These are phyloP conservation scores for Campoplex capitator DNA, from an alignment of 2,888 invertebrate species.

Conservation along the genomic window DNA sequence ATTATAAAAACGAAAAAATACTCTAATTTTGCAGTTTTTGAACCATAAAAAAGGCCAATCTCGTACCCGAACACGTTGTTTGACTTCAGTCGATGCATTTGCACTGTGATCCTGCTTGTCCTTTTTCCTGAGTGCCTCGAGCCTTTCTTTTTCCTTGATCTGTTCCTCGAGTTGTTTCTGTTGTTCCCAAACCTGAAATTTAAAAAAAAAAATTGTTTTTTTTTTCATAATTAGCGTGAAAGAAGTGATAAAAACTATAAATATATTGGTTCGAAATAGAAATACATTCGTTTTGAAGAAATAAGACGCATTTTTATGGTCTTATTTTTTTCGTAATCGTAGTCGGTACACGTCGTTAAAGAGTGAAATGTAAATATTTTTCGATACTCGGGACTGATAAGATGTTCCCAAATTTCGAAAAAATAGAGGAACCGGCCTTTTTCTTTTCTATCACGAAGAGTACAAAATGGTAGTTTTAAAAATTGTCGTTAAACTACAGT, in stretches of 20 bases:
- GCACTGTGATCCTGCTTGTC: conserved; percentile 98
- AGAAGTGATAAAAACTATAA: background rate
- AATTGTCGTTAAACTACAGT: conserved; percentile 27
- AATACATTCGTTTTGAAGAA: background rate
- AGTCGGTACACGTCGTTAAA: background rate
- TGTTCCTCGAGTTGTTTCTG: conserved; percentile 94
- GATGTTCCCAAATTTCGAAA: background rate
- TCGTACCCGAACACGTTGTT: conserved; percentile 95
- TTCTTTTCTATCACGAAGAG: background rate
- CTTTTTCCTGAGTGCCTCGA: conserved; percentile 95
- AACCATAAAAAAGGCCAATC: background rate
- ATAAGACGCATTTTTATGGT: background rate
- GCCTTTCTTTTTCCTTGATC: conserved; percentile 91
- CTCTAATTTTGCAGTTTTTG: no score
- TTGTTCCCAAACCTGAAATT: conserved; percentile 93
- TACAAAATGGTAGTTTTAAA: conserved; percentile 20
- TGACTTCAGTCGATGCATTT: conserved; percentile 98
- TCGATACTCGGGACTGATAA: background rate
- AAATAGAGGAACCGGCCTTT: background rate
- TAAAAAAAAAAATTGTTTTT: background rate
- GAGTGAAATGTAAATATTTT: background rate
- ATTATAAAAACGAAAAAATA: background rate
- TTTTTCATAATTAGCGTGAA: background rate
- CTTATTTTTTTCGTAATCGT: background rate
- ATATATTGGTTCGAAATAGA: background rate